Conservation (phyloP, 2,113 vertebrate species). For the Apus apus region DNA sequence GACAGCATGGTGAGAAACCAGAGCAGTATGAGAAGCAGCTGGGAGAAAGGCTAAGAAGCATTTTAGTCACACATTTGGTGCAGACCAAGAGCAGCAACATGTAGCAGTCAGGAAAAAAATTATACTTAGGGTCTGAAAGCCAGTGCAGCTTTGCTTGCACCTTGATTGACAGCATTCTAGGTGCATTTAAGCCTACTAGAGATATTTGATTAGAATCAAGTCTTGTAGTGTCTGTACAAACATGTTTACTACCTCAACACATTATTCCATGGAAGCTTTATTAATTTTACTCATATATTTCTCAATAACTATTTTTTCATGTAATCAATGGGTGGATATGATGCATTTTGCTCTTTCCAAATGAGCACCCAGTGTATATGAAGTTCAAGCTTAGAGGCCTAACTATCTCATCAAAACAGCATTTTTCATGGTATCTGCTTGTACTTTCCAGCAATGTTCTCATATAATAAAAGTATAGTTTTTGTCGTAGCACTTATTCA, state of each 20-base stretch:
- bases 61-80: background rate
- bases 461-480: background rate
- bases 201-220: background rate
- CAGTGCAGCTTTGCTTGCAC: background rate
- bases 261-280: background rate
- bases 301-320: background rate
- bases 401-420: background rate
- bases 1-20: background rate
- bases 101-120: background rate
- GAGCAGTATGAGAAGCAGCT: background rate
- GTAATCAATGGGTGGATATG: background rate
- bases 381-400: background rate
- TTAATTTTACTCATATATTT: background rate
- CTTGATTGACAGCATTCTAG: background rate
- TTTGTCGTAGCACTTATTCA: background rate
- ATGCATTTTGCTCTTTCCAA: background rate
- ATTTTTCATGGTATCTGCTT: conserved; percentile 2
- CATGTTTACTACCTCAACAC: fast-evolving
- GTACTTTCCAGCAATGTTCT: background rate
- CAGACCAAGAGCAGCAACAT: background rate
- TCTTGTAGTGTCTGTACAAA: background rate
- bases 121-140: background rate
- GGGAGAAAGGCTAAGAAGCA: background rate
- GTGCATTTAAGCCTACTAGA: background rate
- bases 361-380: background rate